Conservation (phyloP, 2,113 vertebrate species). For the Otus sunia region DNA sequence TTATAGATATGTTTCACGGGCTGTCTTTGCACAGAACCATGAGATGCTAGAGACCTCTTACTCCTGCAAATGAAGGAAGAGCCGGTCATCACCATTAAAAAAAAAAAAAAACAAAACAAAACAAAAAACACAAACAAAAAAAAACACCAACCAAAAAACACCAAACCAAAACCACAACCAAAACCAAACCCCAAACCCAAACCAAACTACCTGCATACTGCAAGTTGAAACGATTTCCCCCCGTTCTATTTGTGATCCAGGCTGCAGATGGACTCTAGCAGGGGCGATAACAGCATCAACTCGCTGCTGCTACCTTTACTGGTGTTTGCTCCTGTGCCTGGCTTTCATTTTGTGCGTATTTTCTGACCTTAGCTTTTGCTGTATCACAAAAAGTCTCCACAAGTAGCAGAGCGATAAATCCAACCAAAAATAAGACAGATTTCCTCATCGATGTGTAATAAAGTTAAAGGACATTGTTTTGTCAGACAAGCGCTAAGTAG, state of each 20-base stretch:
- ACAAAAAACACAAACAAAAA: too few species aligned
- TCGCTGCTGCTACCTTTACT: not conserved
- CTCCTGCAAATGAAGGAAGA: not conserved
- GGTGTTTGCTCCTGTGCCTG: not conserved
- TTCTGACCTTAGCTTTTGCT: slow-evolving; percentile 16
- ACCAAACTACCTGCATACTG: not conserved
- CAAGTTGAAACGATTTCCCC: not conserved
- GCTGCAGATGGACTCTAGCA: not conserved
- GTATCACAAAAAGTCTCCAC: slow-evolving; percentile 42
- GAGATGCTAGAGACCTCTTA: not conserved
- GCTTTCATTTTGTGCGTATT: slow-evolving; percentile 25
- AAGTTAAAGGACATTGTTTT: slow-evolving; percentile 78
- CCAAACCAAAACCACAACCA: too few species aligned
- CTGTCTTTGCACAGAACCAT: not conserved
- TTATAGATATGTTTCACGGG: not conserved
- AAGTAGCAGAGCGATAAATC: slow-evolving; percentile 68
- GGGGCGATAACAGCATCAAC: not conserved
- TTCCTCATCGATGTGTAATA: slow-evolving; percentile 69
- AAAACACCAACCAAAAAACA: too few species aligned
- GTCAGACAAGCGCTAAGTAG: slow-evolving; percentile 75
- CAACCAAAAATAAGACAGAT: slow-evolving; percentile 66
- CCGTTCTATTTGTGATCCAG: not conserved
- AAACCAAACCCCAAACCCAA: not conserved
- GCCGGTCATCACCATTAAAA: not conserved
- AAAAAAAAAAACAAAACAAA: not conserved